phyloP scores from a whole-genome alignment of 2,888 invertebrate species.

The Ceramica pisi region DNA sequence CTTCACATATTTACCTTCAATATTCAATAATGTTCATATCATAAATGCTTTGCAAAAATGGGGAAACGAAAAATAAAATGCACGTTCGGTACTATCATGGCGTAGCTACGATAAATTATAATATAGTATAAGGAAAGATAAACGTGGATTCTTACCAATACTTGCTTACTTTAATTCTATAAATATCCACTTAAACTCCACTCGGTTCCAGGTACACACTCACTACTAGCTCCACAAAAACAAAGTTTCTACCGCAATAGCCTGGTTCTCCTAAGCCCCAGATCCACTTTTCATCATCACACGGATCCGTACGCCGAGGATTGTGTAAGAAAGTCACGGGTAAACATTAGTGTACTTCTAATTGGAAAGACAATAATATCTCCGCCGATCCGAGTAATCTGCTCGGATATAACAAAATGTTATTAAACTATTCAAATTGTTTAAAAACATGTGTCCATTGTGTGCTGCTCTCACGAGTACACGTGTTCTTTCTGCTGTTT shows the following conservation, averaged over 20 bases:
- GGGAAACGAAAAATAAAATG: not conserved
- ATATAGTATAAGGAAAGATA: not conserved
- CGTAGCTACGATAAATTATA: not conserved
- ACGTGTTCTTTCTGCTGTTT: slow-evolving; percentile 4
- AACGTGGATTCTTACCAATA: not conserved
- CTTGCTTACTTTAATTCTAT: too few species aligned
- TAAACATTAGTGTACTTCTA: not conserved
- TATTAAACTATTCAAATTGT: slow-evolving; percentile 9
- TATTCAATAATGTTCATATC: slow-evolving; percentile 3
- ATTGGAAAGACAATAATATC: too few species aligned
- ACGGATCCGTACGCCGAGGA: slow-evolving; percentile 1
- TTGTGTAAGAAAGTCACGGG: not conserved
- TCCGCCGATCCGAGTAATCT: not conserved
- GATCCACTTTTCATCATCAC: slow-evolving; percentile 9
- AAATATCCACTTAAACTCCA: not conserved
- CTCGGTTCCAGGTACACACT: not conserved
- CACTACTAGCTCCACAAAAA: not conserved
- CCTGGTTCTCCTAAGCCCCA: not conserved
- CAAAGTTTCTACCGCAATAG: not conserved
- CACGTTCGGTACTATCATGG: not conserved
- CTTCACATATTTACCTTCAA: slow-evolving; percentile 20
- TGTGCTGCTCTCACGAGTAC: slow-evolving; percentile 9
- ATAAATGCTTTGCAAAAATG: not conserved
- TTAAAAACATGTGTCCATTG: slow-evolving; percentile 26
- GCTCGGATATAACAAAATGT: slow-evolving; percentile 4